These are phyloP conservation scores for Oreochromis grahami DNA, from an alignment of 2,797 vertebrate species.

Conservation along the genomic window DNA sequence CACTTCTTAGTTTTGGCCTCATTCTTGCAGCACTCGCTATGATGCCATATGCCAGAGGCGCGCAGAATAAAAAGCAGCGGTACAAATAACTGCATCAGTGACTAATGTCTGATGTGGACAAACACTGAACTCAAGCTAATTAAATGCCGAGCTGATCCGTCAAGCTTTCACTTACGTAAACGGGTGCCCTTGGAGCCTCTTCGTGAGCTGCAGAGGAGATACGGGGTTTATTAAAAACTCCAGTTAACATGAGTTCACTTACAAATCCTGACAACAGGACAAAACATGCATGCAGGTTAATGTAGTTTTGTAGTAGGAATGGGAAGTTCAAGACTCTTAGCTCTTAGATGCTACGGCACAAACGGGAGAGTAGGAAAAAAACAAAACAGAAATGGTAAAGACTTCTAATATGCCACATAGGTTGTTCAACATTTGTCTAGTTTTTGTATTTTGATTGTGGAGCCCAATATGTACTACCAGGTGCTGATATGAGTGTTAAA, in stretches of 20 bases:
- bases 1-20: neutral
- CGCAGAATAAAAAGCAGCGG: neutral
- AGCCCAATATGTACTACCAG: neutral
- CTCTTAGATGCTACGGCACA: neutral
- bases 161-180: conserved; percentile 77
- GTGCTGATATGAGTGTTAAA: neutral
- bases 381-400: fast-evolving
- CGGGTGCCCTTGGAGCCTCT: conserved; percentile 91
- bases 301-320: neutral
- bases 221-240: neutral
- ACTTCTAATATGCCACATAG: neutral
- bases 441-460: neutral
- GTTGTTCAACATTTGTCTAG: neutral
- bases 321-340: neutral
- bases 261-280: neutral
- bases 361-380: too few relatives aligned
- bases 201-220: conserved; percentile 80
- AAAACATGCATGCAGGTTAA: neutral
- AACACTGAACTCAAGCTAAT: neutral
- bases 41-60: neutral
- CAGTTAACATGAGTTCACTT: neutral
- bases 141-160: neutral
- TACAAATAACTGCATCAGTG: neutral
- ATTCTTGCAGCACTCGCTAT: neutral
- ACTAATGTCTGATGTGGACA: neutral